Evolutionary conservation across 2,888 invertebrate species (phyloP).

Genomic region (Brachyptera risi): DNA sequence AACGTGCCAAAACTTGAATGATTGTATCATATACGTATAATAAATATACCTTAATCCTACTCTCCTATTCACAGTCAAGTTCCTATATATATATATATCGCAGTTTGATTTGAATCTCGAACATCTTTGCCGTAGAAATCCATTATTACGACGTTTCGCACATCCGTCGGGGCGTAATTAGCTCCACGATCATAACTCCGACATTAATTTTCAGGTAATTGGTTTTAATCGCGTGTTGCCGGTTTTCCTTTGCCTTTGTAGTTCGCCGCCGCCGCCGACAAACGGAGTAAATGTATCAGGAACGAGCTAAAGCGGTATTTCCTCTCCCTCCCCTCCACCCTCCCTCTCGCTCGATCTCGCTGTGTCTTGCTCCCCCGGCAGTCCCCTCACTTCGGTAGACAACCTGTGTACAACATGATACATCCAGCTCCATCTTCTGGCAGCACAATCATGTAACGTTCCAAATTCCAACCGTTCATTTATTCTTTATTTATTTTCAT

Average conservation of each 20-base stretch:
- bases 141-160: conserved; percentile 1
- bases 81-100: too few relatives aligned
- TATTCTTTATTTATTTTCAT: too few relatives aligned
- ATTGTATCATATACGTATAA: too few relatives aligned
- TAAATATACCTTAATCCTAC: too few relatives aligned
- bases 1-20: too few relatives aligned
- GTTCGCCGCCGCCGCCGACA: conserved; percentile 27
- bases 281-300: conserved; percentile 13
- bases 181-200: conserved; percentile 27
- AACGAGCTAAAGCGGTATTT: too few relatives aligned
- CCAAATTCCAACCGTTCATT: too few relatives aligned
- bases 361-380: not conserved
- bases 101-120: not conserved
- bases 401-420: too few relatives aligned
- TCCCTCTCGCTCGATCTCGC: not conserved
- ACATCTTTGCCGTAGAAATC: not conserved
- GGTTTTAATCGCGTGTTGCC: conserved; percentile 31
- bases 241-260: conserved; percentile 28
- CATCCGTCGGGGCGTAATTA: conserved; percentile 21
- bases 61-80: too few relatives aligned
- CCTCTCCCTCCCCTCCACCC: conserved; percentile 10
- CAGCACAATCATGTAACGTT: not conserved
- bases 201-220: conserved; percentile 33
- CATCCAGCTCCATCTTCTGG: not conserved
- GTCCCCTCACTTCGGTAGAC: not conserved